phyloP scores from a whole-genome alignment of 1,140 invertebrate genomes.

The Caenorhabditis latens region DNA sequence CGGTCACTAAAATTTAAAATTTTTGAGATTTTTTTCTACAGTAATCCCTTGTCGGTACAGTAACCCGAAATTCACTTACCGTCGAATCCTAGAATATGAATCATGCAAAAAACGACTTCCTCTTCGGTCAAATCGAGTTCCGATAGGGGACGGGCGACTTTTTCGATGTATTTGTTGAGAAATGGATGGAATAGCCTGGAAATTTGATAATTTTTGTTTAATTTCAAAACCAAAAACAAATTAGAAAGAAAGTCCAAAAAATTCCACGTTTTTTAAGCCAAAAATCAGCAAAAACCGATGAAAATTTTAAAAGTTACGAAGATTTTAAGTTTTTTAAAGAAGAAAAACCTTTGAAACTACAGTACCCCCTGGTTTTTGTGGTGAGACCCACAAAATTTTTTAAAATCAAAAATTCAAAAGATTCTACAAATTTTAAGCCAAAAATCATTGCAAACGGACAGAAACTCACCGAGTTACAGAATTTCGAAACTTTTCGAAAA shows the following conservation, averaged over 20 bases:
- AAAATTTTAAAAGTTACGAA: too few relatives aligned
- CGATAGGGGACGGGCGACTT: neutral
- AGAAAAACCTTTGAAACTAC: too few relatives aligned
- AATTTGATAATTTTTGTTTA: neutral
- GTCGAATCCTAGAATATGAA: neutral
- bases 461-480: too few relatives aligned
- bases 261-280: too few relatives aligned
- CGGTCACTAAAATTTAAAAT: neutral
- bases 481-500: too few relatives aligned
- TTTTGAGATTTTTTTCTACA: neutral
- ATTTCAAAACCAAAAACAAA: too few relatives aligned
- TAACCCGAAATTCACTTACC: neutral
- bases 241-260: too few relatives aligned
- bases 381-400: neutral
- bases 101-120: constrained; percentile 26
- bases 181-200: constrained; percentile 15
- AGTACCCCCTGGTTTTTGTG: neutral
- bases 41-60: neutral
- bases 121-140: constrained; percentile 5
- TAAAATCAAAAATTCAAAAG: neutral
- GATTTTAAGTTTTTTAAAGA: too few relatives aligned
- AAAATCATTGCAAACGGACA: too few relatives aligned
- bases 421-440: too few relatives aligned
- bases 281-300: too few relatives aligned
- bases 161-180: constrained; percentile 2